Base-by-base conservation (phyloP, 2,113 vertebrate species). In the Excalfactoria chinensis region DNA sequence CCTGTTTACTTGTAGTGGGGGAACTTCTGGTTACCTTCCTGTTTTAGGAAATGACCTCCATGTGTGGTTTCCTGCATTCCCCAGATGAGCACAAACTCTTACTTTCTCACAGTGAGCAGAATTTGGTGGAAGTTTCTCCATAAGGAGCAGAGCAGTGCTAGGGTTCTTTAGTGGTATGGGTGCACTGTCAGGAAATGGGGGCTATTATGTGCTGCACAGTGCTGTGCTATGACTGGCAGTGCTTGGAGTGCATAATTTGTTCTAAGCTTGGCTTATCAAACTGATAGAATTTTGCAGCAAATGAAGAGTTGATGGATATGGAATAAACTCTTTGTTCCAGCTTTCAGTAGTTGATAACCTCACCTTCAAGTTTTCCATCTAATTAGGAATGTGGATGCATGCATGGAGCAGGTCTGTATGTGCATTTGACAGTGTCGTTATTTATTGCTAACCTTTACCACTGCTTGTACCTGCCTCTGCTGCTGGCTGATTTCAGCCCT, bases 401-500 rank as follows among this genome's bases (percentile, higher is more conserved):
- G 35, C 35, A 30, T 1, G 41, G 66, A 70, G 44, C 56, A 71
- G 64, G 56, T 26, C 84, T 80, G 73, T n/a, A 7, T 0, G 6
- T 4, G 14, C 18, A 4, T 46, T 60, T 76, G 49, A 64, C 58
- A 66, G n/a, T 41, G 68, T 51, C 79, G 23, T 1, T 59, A 28
- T 83, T 90, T 93, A 63, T 48, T 56, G 41, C 55, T 58, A 40
- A 55, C 72, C 48, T 81, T 88, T 80, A 77, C 41, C 58, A 32
- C 15, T 77, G 63, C 56, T 83, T 56, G 17, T 40, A 30, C 75
- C 21, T 93, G 63, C 76, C 84, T 55, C 66, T 95, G 84, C 79
- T 89, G 68, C 74, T 88, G 95, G 72, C 11, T 53, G 68, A 53
- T 92, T 87, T 75, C 74, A 93, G 68, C 67, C 85, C 7, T 16